These are phyloP conservation scores for Cotesia typhae DNA, from an alignment of 1,140 invertebrate genomes.

Conservation along the genomic window DNA sequence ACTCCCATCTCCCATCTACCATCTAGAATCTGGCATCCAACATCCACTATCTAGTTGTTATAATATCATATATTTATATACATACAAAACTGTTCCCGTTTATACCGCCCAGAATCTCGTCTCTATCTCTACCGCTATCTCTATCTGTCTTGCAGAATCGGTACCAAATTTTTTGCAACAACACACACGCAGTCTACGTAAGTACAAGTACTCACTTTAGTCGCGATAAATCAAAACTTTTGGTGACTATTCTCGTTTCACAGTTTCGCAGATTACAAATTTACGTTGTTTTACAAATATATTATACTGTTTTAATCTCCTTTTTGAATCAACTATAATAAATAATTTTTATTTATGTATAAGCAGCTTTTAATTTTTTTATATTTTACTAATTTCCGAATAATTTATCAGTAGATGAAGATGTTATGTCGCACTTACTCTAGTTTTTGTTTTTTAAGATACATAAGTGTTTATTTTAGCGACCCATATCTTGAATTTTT, in stretches of 20 bases:
- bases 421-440: too few species aligned
- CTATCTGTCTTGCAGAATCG: not conserved
- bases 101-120: not conserved
- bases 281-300: constrained; percentile 37
- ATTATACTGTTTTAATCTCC: not conserved
- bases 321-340: too few species aligned
- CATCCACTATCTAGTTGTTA: too few species aligned
- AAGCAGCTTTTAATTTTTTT: too few species aligned
- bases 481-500: too few species aligned
- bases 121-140: constrained; percentile 4
- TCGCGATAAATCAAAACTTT: constrained; percentile 50
- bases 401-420: too few species aligned
- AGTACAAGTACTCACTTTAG: constrained; percentile 27
- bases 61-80: not conserved
- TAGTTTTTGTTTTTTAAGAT: too few species aligned
- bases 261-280: constrained; percentile 52
- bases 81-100: constrained; percentile 18
- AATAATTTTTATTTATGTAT: too few species aligned
- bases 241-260: constrained; percentile 43
- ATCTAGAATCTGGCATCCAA: not conserved
- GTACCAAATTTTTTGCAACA: constrained; percentile 4
- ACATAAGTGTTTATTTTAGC: too few species aligned
- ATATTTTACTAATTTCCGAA: too few species aligned
- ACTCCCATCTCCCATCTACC: constrained; percentile 30
- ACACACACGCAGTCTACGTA: constrained; percentile 28